Evolutionary conservation across 2,797 vertebrate genomes (phyloP).

Genomic region (Sebastes aleutianus): DNA sequence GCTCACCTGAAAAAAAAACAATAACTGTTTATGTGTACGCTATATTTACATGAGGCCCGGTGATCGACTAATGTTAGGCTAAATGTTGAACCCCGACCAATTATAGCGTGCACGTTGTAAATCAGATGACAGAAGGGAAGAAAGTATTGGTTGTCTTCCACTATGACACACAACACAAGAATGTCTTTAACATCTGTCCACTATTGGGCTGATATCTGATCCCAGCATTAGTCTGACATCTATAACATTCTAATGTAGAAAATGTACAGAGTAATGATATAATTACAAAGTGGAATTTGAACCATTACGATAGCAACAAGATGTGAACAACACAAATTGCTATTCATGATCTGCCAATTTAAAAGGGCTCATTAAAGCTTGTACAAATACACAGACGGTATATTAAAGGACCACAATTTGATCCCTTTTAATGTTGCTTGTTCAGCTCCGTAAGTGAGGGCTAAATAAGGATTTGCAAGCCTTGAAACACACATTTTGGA

Average conservation of each 20-base stretch:
- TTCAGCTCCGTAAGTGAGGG: neutral
- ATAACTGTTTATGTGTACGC: no score
- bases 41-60: neutral
- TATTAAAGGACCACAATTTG: conserved; percentile 9
- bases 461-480: conserved; percentile 21
- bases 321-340: conserved; percentile 41
- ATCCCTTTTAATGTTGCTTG: conserved; percentile 35
- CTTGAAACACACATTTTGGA: neutral
- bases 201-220: conserved; percentile 2
- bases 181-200: neutral
- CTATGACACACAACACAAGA: neutral
- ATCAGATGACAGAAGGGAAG: neutral
- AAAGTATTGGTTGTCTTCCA: neutral
- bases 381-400: conserved; percentile 5
- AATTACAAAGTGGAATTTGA: conserved; percentile 37
- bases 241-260: neutral
- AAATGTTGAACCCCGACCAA: neutral
- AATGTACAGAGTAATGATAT: neutral
- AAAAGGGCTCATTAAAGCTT: conserved; percentile 28
- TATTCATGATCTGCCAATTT: conserved; percentile 18
- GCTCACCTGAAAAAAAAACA: no score
- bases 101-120: neutral
- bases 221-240: neutral
- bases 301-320: conserved; percentile 15
- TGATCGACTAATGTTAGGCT: neutral